Base-by-base conservation (phyloP, 2,797 vertebrate species). In the Pangasius macronema region DNA sequence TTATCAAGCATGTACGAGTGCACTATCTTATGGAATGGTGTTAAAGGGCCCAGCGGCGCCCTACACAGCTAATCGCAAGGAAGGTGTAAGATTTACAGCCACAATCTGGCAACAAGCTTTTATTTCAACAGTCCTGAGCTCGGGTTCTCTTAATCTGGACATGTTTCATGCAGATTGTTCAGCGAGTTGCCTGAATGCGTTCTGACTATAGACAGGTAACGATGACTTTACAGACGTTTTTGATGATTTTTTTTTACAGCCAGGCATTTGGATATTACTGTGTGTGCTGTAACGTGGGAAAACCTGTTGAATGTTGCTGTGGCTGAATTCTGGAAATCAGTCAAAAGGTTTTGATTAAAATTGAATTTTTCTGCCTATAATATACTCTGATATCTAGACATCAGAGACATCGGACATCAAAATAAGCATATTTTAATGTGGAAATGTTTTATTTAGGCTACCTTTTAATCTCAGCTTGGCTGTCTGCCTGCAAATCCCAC, bases 11-110 rank as follows among this genome's bases (percentile, higher is more conserved):
- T 20, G 57, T 75, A 85, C 18, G 33, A 75, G 33, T 10, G 3
- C 24, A 73, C 27, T 27, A 42, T 13, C 59, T 67, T 83, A 68
- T 30, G 63, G 49, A 72, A 80, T 79, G 72, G 75, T 59, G 63
- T 59, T 87, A 80, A 87, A 84, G 82, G 55, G 83, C 55, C 30
- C n/a, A 49, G 36, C 27, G 24, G 6, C 63, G 13, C 22, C 39
- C 14, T 46, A 30, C 14, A 22, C 24, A 5, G 24, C 7, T 82
- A 46, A 49, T 11, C 51, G 61, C n/a, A 68, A 51, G 46, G 14
- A 24, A 55, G 22, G 77, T 13, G 18, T 27, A 70, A 8, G 73
- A 59, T 42, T 84, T 73, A 4, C 30, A 36, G 30, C n/a, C 42
- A 83, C 6, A 24, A 68, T 51, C n/a, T 83, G 59, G 27, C 82